These are phyloP conservation scores for Lasius platythorax DNA, from an alignment of 2,888 invertebrate genomes.

Conservation along the genomic window DNA sequence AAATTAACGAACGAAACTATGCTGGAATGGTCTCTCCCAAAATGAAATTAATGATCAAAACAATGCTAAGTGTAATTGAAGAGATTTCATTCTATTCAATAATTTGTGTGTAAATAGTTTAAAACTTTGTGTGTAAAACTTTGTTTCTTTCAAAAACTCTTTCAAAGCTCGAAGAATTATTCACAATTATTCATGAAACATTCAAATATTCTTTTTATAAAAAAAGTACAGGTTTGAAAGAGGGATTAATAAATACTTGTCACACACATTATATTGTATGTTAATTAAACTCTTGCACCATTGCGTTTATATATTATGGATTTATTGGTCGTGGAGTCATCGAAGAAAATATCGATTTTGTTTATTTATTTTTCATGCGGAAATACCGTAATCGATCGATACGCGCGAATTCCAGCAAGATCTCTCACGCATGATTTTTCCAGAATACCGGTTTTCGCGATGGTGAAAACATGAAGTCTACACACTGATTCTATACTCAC, in stretches of 20 bases:
- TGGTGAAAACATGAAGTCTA: background rate
- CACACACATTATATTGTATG: background rate
- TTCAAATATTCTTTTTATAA: background rate
- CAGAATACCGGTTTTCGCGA: slow-evolving; percentile 29
- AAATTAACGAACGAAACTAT: background rate
- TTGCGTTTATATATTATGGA: background rate
- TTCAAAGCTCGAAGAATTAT: background rate
- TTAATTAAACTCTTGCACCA: background rate
- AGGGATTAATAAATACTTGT: background rate
- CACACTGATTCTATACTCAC: background rate
- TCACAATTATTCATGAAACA: background rate
- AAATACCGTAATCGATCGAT: slow-evolving; percentile 28
- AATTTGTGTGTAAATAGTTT: background rate
- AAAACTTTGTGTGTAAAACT: too few species aligned
- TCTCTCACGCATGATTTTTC: background rate
- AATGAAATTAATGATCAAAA: background rate
- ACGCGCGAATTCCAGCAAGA: slow-evolving; percentile 18
- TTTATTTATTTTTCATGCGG: slow-evolving; percentile 10
- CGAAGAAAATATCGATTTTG: slow-evolving; percentile 9
- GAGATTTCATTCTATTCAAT: background rate
- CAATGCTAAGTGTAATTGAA: background rate
- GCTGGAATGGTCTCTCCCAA: background rate
- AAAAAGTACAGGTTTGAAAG: background rate
- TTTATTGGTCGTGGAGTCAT: background rate
- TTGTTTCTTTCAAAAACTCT: background rate